These are phyloP conservation scores for Synergus gifuensis DNA, from an alignment of 2,888 invertebrate species.

Conservation along the genomic window DNA sequence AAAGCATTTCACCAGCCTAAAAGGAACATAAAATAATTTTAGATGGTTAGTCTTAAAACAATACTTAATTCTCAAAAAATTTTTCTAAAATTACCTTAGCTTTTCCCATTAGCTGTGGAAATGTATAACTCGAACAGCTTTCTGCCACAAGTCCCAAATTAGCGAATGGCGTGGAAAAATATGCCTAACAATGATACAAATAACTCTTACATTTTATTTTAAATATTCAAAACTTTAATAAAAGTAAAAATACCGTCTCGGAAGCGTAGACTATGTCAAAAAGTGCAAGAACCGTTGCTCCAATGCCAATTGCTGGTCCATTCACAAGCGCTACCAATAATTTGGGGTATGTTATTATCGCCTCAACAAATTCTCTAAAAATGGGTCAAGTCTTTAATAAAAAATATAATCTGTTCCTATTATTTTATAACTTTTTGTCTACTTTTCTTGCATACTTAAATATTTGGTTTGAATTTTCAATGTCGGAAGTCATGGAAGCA, in stretches of 20 bases:
- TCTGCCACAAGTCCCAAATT: constrained; percentile 92
- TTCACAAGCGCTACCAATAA: constrained; percentile 92
- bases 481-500: constrained; percentile 31
- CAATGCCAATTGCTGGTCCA: constrained; percentile 96
- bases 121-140: constrained; percentile 92
- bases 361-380: constrained; percentile 84
- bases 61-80: constrained; percentile 20
- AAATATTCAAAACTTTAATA: constrained; percentile 40
- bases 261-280: constrained; percentile 94
- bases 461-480: not conserved
- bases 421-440: constrained; percentile 1
- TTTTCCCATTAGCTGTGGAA: constrained; percentile 90
- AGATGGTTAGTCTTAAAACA: not conserved
- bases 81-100: constrained; percentile 81
- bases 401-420: constrained; percentile 40
- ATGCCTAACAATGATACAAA: constrained; percentile 81
- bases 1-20: constrained; percentile 82
- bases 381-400: constrained; percentile 71
- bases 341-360: constrained; percentile 93
- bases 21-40: constrained; percentile 49
- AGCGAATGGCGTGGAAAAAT: constrained; percentile 93
- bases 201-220: constrained; percentile 7
- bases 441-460: constrained; percentile 34
- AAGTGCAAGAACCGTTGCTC: constrained; percentile 89
- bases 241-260: constrained; percentile 82